These are phyloP conservation scores for Acronicta aceris DNA, from an alignment of 2,888 invertebrate genomes.

Conservation along the genomic window DNA sequence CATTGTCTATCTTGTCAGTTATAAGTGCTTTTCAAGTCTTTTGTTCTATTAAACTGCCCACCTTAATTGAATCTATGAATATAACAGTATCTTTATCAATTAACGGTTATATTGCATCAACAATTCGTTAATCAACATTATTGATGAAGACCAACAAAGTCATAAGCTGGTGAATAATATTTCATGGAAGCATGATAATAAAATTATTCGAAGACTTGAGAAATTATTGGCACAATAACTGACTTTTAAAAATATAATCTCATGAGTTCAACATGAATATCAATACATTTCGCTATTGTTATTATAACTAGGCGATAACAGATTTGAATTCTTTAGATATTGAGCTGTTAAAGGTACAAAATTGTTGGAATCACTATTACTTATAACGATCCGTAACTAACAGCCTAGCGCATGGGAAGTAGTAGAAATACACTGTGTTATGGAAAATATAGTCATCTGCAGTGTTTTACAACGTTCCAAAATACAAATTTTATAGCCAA, in stretches of 20 bases:
- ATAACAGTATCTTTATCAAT: conserved; percentile 22
- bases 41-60: conserved; percentile 27
- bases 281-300: conserved; percentile 56
- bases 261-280: conserved; percentile 42
- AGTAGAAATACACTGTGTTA: conserved; percentile 58
- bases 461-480: conserved; percentile 13
- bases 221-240: conserved; percentile 56
- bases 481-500: conserved; percentile 17
- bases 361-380: conserved; percentile 78
- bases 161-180: conserved; percentile 32
- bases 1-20: conserved; percentile 45
- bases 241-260: conserved; percentile 47
- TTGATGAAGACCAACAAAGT: conserved; percentile 24
- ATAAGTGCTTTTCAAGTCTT: conserved; percentile 32
- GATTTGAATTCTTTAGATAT: conserved; percentile 70
- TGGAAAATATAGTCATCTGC: conserved; percentile 23
- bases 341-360: conserved; percentile 83
- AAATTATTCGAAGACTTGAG: conserved; percentile 43
- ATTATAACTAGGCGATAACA: conserved; percentile 70
- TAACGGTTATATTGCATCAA: conserved; percentile 24
- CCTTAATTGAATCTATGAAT: conserved; percentile 13
- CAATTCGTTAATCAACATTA: conserved; percentile 26
- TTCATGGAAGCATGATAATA: conserved; percentile 34
- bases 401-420: conserved; percentile 75
- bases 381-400: conserved; percentile 74